These are phyloP conservation scores for Eupithecia dodoneata DNA, from an alignment of 2,888 invertebrate species.

Conservation along the genomic window DNA sequence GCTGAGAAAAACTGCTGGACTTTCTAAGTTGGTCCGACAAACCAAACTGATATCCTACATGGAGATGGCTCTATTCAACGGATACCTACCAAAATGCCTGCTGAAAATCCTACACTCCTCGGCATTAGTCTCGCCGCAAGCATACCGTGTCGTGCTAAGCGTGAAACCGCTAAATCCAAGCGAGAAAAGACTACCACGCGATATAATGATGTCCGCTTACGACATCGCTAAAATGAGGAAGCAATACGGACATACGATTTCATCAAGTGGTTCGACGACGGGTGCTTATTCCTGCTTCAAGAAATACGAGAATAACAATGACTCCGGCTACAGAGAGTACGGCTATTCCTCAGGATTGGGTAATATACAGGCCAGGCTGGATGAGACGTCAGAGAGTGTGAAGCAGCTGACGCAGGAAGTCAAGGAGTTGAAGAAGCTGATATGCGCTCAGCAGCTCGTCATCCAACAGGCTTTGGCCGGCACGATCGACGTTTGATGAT, in stretches of 20 bases:
- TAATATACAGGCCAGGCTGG: constrained; percentile 86
- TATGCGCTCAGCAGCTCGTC: constrained; percentile 80
- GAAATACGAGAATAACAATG: constrained; percentile 86
- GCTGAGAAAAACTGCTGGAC: constrained; percentile 92
- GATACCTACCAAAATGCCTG: constrained; percentile 90
- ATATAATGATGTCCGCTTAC: constrained; percentile 91
- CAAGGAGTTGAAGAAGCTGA: constrained; percentile 86
- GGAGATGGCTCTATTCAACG: constrained; percentile 91
- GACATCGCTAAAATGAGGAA: constrained; percentile 91
- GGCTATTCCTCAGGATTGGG: constrained; percentile 84
- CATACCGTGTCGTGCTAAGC: constrained; percentile 91
- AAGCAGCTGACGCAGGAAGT: constrained; percentile 87
- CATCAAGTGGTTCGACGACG: constrained; percentile 86
- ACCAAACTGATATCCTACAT: constrained; percentile 94
- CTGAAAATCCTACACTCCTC: constrained; percentile 90
- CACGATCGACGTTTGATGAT: constrained; percentile 78
- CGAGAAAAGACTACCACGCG: constrained; percentile 91
- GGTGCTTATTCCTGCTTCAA: constrained; percentile 87
- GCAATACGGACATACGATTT: constrained; percentile 87
- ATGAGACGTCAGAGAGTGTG: constrained; percentile 87
- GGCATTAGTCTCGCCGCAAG: constrained; percentile 91
- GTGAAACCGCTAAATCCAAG: constrained; percentile 93
- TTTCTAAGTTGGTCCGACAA: constrained; percentile 92
- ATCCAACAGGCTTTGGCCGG: constrained; percentile 78
- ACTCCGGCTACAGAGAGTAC: constrained; percentile 79